These are phyloP conservation scores for Euzophera pinguis DNA, from an alignment of 2,888 invertebrate genomes.

Conservation along the genomic window DNA sequence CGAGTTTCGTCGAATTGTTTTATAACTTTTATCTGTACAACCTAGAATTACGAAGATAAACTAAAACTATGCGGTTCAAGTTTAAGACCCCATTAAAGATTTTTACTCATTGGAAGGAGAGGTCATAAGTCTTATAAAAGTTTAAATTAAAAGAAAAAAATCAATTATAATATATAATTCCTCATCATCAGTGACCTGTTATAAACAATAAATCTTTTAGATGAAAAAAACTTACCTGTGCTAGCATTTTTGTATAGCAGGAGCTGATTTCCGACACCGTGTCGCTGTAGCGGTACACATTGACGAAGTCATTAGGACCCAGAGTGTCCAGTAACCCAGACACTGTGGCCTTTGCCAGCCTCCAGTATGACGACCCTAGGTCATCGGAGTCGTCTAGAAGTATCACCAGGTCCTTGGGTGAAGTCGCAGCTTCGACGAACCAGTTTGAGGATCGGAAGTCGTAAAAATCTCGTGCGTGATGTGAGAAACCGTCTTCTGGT, in stretches of 20 bases:
- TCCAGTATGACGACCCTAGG: slow-evolving; percentile 90
- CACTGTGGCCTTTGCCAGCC: slow-evolving; percentile 93
- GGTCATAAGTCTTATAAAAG: too few relatives aligned
- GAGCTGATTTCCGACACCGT: slow-evolving; percentile 90
- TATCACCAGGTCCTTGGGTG: slow-evolving; percentile 97
- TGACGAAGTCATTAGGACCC: slow-evolving; percentile 98
- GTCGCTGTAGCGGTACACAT: slow-evolving; percentile 94
- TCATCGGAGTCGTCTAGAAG: slow-evolving; percentile 95
- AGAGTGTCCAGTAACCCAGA: slow-evolving; percentile 95
- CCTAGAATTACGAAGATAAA: too few relatives aligned
- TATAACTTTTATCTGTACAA: too few relatives aligned
- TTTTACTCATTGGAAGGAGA: too few relatives aligned
- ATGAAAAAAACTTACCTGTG: slow-evolving; percentile 86
- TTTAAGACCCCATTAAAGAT: too few relatives aligned
- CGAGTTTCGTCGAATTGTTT: too few relatives aligned
- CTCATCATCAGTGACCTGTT: too few relatives aligned
- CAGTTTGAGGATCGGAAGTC: slow-evolving; percentile 96
- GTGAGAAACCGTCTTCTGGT: slow-evolving; percentile 87
- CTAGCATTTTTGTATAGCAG: slow-evolving; percentile 94
- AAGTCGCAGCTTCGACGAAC: slow-evolving; percentile 98
- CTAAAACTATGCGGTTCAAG: too few relatives aligned
- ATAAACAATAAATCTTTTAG: too few relatives aligned
- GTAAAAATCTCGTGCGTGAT: slow-evolving; percentile 91
- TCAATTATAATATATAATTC: too few relatives aligned
- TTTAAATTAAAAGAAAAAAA: too few relatives aligned